Base-by-base conservation (phyloP, 2,888 invertebrate species). In the Aleiodes leptofemur region DNA sequence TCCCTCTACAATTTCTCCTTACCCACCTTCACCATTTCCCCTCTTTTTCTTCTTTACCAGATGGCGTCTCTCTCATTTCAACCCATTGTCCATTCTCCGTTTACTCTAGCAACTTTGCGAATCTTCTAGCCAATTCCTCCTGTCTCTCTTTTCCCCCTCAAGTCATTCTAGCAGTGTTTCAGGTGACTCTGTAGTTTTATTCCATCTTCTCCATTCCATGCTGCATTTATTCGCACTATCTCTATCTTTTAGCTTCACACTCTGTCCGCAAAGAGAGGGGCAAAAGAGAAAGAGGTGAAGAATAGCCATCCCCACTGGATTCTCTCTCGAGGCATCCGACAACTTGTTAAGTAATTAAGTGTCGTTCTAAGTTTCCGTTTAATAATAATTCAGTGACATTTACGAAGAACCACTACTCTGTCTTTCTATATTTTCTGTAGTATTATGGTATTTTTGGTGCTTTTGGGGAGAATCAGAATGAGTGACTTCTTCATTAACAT, bases 341-440 rank as follows among this genome's bases (percentile, higher is more conserved):
- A 86, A 85, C 84, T 86, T 84, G 84, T 85, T 85, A 85, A 84
- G 84, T 85, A 85, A 86, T 86, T 86, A 86, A 86, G 83, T 83
- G 83, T 84, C 84, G 82, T 84, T 48, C 81, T 82, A 84, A 84
- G 83, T 85, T 85, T 83, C 78, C 83, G 82, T 82, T 85, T 84
- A 86, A 84, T 85, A 86, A 86, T 86, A 85, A 85, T 85, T 86
- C 83, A 85, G 84, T 83, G 83, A 84, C 80, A 82, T 83, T 81
- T 81, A 77, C 82, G 78, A 83, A 64, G 64, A 6, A 48, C 64
- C 43, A 43, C 7, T 9, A 84, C 82, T 83, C 82, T 78, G 78
- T 59, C 59, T 59, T 59, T 59, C 31, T 59, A 11, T 31, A 38
- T 59, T 34, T 59, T n/a, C n/a, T 4, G 61, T n/a, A 6, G 43